Evolutionary conservation across 2,797 vertebrate species (phyloP).

Genomic region (Sebastolobus alascanus): DNA sequence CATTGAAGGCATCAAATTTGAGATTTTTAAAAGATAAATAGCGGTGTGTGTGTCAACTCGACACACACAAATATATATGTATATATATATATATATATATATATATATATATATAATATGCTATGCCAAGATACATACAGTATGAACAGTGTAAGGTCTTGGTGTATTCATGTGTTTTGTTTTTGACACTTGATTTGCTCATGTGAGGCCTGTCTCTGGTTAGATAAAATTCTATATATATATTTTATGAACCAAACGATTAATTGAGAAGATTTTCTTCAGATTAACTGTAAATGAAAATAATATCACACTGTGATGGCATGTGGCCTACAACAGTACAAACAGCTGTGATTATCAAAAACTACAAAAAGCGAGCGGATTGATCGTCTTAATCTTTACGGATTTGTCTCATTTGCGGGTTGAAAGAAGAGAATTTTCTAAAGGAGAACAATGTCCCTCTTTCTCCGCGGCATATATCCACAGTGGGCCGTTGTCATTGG

Average conservation of each 20-base stretch:
- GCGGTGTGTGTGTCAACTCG: no score
- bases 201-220: neutral
- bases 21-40: no score
- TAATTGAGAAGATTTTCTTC: neutral
- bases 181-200: neutral
- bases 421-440: conserved; percentile 27
- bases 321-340: neutral
- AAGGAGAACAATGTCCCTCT: neutral
- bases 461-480: conserved; percentile 14
- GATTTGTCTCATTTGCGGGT: conserved; percentile 18
- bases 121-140: no score
- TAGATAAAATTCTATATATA: no score
- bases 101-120: no score
- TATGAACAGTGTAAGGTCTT: no score
- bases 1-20: no score
- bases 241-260: neutral
- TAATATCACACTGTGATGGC: neutral
- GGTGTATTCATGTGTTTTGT: no score
- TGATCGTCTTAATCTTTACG: conserved; percentile 27
- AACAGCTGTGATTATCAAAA: neutral
- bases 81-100: no score
- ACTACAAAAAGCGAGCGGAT: neutral
- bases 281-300: neutral
- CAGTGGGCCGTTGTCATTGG: conserved; percentile 17
- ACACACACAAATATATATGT: no score